A percentile compares a stretch with the other conserved stretches of the same genome.
phyloP scores from a whole-genome alignment of 2,113 vertebrate genomes.

The Prietella phreatophila region DNA sequence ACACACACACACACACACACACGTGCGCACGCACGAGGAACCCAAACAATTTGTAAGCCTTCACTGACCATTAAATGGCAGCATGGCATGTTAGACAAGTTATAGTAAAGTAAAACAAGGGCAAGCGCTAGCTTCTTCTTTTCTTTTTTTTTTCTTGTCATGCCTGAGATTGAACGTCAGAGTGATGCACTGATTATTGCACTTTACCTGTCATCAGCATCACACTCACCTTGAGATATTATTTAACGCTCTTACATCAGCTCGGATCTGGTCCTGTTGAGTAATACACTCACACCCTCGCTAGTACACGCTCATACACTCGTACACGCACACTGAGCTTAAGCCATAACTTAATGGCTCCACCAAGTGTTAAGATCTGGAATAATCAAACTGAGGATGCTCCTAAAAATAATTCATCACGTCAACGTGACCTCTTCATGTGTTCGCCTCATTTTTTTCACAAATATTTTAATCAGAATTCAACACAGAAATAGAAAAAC shows the following conservation, averaged over 20 bases:
- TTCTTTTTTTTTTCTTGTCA: conserved; percentile 9
- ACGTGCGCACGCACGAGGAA: background rate
- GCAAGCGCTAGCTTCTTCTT: background rate
- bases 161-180: conserved; percentile 41
- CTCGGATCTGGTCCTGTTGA: background rate
- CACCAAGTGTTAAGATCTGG: conserved; percentile 64
- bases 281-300: background rate
- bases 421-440: background rate
- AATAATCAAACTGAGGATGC: background rate
- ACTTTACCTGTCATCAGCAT: conserved; percentile 44
- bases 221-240: conserved; percentile 44
- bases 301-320: background rate
- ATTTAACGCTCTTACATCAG: conserved; percentile 12
- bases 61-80: conserved; percentile 4
- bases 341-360: conserved; percentile 64
- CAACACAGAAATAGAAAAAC: background rate
- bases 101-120: conserved; percentile 34
- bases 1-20: conserved; percentile 1
- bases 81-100: background rate
- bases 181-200: conserved; percentile 46
- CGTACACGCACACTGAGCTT: background rate
- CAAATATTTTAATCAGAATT: background rate
- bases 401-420: background rate
- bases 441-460: background rate
- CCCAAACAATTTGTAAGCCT: conserved; percentile 15